These are phyloP conservation scores for Carduelis carduelis DNA, from an alignment of 2,797 vertebrate species.

Conservation along the genomic window DNA sequence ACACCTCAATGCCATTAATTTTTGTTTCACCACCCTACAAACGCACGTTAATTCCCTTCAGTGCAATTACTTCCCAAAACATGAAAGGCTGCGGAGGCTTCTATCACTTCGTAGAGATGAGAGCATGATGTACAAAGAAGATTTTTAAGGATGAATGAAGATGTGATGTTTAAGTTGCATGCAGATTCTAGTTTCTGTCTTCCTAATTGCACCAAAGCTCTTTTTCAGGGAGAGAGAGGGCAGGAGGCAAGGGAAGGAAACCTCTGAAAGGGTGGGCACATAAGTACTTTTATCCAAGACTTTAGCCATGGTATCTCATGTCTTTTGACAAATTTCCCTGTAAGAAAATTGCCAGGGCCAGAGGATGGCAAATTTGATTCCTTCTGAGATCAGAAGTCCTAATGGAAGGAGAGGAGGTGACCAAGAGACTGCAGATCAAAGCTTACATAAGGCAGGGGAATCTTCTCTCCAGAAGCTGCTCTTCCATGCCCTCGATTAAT, in stretches of 20 bases:
- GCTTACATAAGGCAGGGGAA: constrained; percentile 1
- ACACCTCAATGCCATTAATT: background rate
- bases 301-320: background rate
- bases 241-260: background rate
- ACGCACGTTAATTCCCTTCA: background rate
- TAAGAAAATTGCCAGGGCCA: background rate
- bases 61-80: background rate
- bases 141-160: background rate
- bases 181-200: background rate
- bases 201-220: background rate
- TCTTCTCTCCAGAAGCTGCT: background rate
- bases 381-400: constrained; percentile 23
- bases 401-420: constrained; percentile 36
- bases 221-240: accelerated
- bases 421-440: constrained; percentile 23
- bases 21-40: background rate
- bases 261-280: background rate
- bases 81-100: background rate
- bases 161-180: background rate
- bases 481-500: constrained; percentile 21
- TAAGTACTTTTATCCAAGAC: background rate
- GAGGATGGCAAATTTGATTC: background rate
- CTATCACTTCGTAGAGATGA: background rate
- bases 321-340: background rate
- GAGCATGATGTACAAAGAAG: background rate